Conservation (phyloP, 2,888 invertebrate genomes). For the Drosophila barbarae region DNA sequence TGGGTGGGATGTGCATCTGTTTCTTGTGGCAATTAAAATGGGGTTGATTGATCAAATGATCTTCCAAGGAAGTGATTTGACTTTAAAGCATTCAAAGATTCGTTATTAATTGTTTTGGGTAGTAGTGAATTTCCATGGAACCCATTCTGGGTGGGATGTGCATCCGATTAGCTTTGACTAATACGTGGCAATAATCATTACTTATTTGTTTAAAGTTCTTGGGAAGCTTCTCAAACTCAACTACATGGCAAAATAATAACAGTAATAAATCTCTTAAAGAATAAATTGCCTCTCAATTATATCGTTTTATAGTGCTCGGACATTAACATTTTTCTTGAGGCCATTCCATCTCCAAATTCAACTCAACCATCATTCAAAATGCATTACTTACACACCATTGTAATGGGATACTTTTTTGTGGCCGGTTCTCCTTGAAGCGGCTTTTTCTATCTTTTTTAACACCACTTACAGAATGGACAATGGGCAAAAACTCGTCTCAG, state of each 20-base stretch:
- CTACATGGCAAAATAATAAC: no score
- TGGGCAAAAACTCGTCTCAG: slow-evolving; percentile 41
- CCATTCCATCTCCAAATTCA: slow-evolving; percentile 27
- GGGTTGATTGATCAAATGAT: slow-evolving; percentile 6
- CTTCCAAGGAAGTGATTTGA: slow-evolving; percentile 2
- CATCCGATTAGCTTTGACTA: slow-evolving; percentile 3
- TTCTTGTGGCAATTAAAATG: slow-evolving; percentile 18
- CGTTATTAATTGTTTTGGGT: slow-evolving; percentile 2
- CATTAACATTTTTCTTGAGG: slow-evolving; percentile 14
- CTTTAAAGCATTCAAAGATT: neutral
- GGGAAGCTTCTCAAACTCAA: neutral
- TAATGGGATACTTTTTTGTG: slow-evolving; percentile 33
- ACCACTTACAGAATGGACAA: slow-evolving; percentile 48
- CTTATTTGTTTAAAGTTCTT: neutral
- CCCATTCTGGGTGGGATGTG: neutral
- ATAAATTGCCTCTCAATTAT: slow-evolving; percentile 4
- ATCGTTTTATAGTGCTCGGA: neutral
- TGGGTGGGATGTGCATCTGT: slow-evolving; percentile 35
- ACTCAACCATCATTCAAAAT: slow-evolving; percentile 34
- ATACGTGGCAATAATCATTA: neutral
- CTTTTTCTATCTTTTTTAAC: slow-evolving; percentile 53
- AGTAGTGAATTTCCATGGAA: slow-evolving; percentile 2
- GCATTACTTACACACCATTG: slow-evolving; percentile 33
- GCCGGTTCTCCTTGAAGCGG: slow-evolving; percentile 64
- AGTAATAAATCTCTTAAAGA: neutral